Percentiles rank a stretch among this genome's conserved stretches.
Evolutionary conservation across 2,797 vertebrate species (phyloP).

Genomic region (Sebastes itinus): DNA sequence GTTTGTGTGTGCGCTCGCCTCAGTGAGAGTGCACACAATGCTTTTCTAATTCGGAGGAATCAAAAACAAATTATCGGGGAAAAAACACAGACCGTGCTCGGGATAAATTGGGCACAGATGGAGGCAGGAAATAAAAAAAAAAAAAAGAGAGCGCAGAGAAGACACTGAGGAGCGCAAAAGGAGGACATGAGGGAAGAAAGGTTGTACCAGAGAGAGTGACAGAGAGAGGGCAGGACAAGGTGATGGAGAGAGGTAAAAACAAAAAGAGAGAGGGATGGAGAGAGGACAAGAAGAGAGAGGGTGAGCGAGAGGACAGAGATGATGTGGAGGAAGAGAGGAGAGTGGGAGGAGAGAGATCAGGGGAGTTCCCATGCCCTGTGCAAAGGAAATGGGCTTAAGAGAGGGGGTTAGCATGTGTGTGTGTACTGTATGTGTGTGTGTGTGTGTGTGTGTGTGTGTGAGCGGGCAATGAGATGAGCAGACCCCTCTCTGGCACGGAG

Average conservation of each 20-base stretch:
- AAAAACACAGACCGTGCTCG: conserved; percentile 85
- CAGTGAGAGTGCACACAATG: conserved; percentile 86
- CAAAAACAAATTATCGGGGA: conserved; percentile 96
- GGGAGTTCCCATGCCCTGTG: conserved; percentile 86
- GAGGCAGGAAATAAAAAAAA: conserved; percentile 81
- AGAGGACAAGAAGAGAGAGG: conserved; percentile 60
- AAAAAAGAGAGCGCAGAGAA: conserved; percentile 49
- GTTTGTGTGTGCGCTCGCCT: conserved; percentile 49
- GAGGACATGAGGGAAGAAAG: conserved; percentile 37
- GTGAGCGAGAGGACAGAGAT: conserved; percentile 74
- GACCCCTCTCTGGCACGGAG: conserved; percentile 76
- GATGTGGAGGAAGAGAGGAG: conserved; percentile 70
- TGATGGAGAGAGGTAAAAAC: conserved; percentile 56
- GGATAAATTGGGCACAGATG: conserved; percentile 98
- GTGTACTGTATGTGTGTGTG: conserved; percentile 3
- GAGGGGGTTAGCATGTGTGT: conserved; percentile 71
- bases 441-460: conserved; percentile 39
- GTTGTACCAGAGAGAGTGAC: conserved; percentile 65
- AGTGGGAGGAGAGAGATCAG: conserved; percentile 78
- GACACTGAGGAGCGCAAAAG: conserved; percentile 43
- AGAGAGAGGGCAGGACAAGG: conserved; percentile 53
- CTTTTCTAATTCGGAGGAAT: conserved; percentile 97
- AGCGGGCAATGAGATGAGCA: conserved; percentile 80
- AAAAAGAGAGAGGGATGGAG: conserved; percentile 30
- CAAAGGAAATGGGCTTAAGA: conserved; percentile 83